Percentiles rank a stretch among this genome's conserved stretches.
Conservation (phyloP, 2,888 invertebrate genomes). For the Nephrotoma appendiculata region DNA sequence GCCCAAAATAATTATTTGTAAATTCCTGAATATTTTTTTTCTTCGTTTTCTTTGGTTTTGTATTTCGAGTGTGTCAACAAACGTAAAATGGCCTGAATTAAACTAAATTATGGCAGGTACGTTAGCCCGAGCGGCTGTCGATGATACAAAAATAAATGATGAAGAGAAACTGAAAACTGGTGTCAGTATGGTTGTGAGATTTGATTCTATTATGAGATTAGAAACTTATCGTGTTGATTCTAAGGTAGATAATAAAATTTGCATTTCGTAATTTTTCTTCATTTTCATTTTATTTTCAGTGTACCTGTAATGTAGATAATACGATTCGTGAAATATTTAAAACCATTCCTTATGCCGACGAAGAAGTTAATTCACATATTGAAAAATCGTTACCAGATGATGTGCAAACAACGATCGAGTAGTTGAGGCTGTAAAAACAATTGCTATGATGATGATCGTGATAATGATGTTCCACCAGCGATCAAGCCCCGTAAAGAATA, state of each 20-base stretch:
- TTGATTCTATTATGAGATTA: slow-evolving; percentile 29
- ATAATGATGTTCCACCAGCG: slow-evolving; percentile 29
- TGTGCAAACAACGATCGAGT: background rate
- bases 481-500: slow-evolving; percentile 31
- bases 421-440: slow-evolving; percentile 23
- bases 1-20: no score
- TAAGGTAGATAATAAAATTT: slow-evolving; percentile 19
- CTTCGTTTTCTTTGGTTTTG: slow-evolving; percentile 33
- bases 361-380: slow-evolving; percentile 17
- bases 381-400: background rate
- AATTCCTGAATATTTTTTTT: no score
- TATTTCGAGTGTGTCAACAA: slow-evolving; percentile 19
- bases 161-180: slow-evolving; percentile 26
- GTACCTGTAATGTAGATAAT: slow-evolving; percentile 26
- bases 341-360: slow-evolving; percentile 32
- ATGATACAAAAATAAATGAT: background rate
- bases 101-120: slow-evolving; percentile 10
- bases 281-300: slow-evolving; percentile 7
- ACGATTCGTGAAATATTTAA: slow-evolving; percentile 32
- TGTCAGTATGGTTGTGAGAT: slow-evolving; percentile 31
- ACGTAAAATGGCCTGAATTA: slow-evolving; percentile 15
- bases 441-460: slow-evolving; percentile 37
- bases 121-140: no score
- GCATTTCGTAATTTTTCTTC: background rate
- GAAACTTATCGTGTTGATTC: slow-evolving; percentile 28